Evolutionary conservation across 2,888 invertebrate species (phyloP), one percentile per base, ranked within the genome.

Genomic region (Aspidiotus rigidus): DNA sequence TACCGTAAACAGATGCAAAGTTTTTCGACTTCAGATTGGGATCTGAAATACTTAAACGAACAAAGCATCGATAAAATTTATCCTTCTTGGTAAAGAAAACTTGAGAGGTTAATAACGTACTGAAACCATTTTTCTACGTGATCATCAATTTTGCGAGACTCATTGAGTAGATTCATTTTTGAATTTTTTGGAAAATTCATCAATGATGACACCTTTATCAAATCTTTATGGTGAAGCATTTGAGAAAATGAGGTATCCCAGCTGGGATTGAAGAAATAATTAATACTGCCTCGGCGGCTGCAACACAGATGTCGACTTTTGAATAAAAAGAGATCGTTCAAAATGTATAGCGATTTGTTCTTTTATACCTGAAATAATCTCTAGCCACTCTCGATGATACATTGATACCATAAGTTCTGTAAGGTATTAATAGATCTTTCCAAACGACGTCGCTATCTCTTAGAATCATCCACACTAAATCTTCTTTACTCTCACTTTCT

Each of bases 171-270:
- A 5, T 28, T 28, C 1, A 64, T n/a, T 64, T n/a, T 49, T 7
- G 64, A 55, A 55, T 64, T 64, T 64, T 28, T 17, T n/a, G 64
- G 64, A 54, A 64, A 54, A 16, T 53, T n/a, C 5, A 39, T 40
- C 9, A 40, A 9, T n/a, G 55, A 39, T 9, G 16, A 54, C 7
- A 54, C 54, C 16, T 54, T 64, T 11, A 54, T 64, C 11, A 64
- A 11, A 54, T 64, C 55, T 64, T 40, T 64, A 40, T 64, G 64
- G n/a, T 64, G 64, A 7, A 64, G 15, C 55, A 64, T 64, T 55
- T 64, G 64, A 11, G 16, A 54, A 15, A 49, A 28, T 10, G 64
- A 17, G n/a, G 54, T 11, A 64, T 55, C 55, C 39, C 49, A 54
- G 15, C 40, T 53, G 9, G 49, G 53, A 55, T 64, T 54, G 8